These are phyloP conservation scores for Panorpa germanica DNA, from an alignment of 2,888 invertebrate species.

Conservation along the genomic window DNA sequence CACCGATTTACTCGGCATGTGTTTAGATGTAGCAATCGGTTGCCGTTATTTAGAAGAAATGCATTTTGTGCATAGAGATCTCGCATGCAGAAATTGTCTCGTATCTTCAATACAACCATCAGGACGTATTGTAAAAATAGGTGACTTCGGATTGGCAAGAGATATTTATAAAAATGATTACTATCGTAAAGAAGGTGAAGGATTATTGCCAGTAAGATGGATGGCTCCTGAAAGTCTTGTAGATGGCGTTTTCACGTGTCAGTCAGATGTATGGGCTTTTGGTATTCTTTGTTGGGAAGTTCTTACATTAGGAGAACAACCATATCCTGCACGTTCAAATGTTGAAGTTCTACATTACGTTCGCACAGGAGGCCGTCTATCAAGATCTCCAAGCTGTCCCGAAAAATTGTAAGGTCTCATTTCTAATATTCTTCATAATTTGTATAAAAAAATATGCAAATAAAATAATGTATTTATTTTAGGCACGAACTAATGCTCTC, in stretches of 20 bases:
- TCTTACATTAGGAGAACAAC: conserved; percentile 87
- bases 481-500: conserved; percentile 71
- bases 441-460: neutral
- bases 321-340: conserved; percentile 87
- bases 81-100: conserved; percentile 90
- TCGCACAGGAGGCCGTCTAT: conserved; percentile 68
- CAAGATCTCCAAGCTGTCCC: conserved; percentile 69
- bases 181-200: conserved; percentile 84
- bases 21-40: conserved; percentile 88
- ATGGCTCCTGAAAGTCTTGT: conserved; percentile 95
- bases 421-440: conserved; percentile 6
- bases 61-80: conserved; percentile 92
- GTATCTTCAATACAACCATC: conserved; percentile 53
- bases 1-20: conserved; percentile 85
- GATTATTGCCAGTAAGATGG: conserved; percentile 88
- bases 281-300: conserved; percentile 94
- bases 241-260: conserved; percentile 90
- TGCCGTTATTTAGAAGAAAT: conserved; percentile 91
- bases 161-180: conserved; percentile 97
- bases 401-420: conserved; percentile 42
- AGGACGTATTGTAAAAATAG: conserved; percentile 69
- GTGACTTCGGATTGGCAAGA: conserved; percentile 90
- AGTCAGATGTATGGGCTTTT: conserved; percentile 94
- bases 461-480: conserved; percentile 13
- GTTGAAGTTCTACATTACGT: conserved; percentile 83